Conservation (phyloP, 2,888 invertebrate species). For the Nyleta sp. region DNA sequence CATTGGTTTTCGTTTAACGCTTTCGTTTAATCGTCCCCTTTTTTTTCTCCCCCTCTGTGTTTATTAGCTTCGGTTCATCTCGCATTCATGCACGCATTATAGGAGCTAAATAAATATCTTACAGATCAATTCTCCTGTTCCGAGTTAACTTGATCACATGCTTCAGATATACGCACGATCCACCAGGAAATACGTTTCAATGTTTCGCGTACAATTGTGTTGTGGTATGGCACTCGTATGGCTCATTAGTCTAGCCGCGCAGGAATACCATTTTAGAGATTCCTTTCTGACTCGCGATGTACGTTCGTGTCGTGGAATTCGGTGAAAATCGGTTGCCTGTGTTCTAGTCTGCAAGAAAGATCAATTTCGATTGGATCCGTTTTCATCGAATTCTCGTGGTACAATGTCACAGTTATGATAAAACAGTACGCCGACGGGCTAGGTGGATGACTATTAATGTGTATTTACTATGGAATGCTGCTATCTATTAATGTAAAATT, state of each 20-base stretch:
- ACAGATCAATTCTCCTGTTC: constrained; percentile 67
- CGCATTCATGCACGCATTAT: constrained; percentile 50
- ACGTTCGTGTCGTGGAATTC: constrained; percentile 9
- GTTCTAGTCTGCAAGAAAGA: background rate
- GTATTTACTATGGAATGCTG: constrained; percentile 78
- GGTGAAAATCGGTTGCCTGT: constrained; percentile 18
- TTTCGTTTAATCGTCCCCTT: constrained; percentile 6
- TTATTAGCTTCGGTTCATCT: constrained; percentile 7
- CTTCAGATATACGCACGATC: constrained; percentile 53
- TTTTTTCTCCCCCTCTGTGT: background rate
- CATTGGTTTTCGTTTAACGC: constrained; percentile 28
- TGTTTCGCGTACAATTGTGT: constrained; percentile 63
- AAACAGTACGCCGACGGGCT: constrained; percentile 70
- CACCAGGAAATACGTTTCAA: constrained; percentile 60
- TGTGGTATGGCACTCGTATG: constrained; percentile 81
- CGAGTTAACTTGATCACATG: constrained; percentile 35
- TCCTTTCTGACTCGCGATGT: constrained; percentile 16
- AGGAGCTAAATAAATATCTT: constrained; percentile 75
- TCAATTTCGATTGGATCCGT: constrained; percentile 28
- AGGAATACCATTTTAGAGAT: constrained; percentile 64
- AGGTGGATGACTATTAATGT: constrained; percentile 76
- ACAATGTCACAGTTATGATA: constrained; percentile 26
- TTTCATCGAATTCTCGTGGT: constrained; percentile 25
- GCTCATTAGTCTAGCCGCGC: constrained; percentile 75
- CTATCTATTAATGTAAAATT: constrained; percentile 75